These are phyloP conservation scores for Latheticus oryzae DNA, from an alignment of 2,888 invertebrate genomes.

Conservation along the genomic window DNA sequence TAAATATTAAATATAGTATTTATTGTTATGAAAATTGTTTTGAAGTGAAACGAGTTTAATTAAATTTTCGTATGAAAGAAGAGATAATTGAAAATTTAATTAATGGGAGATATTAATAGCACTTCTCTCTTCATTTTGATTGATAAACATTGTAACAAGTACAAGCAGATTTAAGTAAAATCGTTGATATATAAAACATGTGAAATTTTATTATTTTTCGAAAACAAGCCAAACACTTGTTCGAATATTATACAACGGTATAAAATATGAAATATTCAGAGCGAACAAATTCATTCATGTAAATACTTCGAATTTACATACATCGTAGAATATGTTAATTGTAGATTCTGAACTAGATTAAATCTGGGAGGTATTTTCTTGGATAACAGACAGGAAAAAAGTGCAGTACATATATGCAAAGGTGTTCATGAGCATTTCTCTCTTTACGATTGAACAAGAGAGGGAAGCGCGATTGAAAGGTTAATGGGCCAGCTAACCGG, in stretches of 20 bases:
- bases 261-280: constrained; percentile 45
- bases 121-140: too few relatives aligned
- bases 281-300: constrained; percentile 44
- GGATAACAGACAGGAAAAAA: background rate
- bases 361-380: constrained; percentile 7
- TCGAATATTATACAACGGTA: constrained; percentile 7
- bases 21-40: too few relatives aligned
- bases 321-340: constrained; percentile 39
- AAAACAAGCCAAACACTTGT: too few relatives aligned
- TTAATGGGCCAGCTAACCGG: constrained; percentile 37
- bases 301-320: constrained; percentile 40
- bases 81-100: too few relatives aligned
- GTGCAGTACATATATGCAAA: constrained; percentile 27
- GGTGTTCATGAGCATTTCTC: constrained; percentile 22
- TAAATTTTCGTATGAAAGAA: too few relatives aligned
- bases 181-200: too few relatives aligned
- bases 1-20: too few relatives aligned
- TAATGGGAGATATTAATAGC: too few relatives aligned
- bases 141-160: too few relatives aligned
- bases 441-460: constrained; percentile 15
- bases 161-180: too few relatives aligned
- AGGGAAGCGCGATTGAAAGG: constrained; percentile 35
- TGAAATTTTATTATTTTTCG: too few relatives aligned
- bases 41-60: too few relatives aligned
- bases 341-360: constrained; percentile 33